These are phyloP conservation scores for Trematomus loennbergii DNA, from an alignment of 2,113 vertebrate genomes.

Conservation along the genomic window DNA sequence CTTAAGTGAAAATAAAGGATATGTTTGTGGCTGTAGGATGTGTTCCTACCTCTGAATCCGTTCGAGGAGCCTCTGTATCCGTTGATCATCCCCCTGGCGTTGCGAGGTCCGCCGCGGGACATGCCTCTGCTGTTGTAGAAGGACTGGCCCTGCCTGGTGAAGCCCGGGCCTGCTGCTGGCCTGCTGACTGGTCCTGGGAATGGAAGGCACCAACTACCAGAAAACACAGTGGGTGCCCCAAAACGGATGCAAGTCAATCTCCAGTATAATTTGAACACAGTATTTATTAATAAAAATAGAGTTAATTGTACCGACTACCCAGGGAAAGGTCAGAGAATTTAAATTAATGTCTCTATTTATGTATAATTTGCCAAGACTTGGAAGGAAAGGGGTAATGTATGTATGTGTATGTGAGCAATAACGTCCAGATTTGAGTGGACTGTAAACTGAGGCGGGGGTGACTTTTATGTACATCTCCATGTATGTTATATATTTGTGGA, in stretches of 20 bases:
- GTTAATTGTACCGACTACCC: too few relatives aligned
- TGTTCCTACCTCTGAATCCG: constrained; percentile 90
- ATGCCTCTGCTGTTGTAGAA: constrained; percentile 96
- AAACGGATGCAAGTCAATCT: constrained; percentile 7
- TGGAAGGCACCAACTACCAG: constrained; percentile 95
- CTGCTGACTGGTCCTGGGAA: constrained; percentile 91
- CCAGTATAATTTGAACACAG: not conserved
- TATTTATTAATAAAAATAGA: not conserved
- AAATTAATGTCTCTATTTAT: too few relatives aligned
- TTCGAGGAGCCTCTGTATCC: constrained; percentile 96
- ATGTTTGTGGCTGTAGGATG: not conserved
- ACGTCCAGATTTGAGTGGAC: too few relatives aligned
- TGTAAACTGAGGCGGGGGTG: too few relatives aligned
- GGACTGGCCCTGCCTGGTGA: constrained; percentile 90
- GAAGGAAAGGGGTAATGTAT: too few relatives aligned
- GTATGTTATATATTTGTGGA: too few relatives aligned
- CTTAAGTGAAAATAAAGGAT: not conserved
- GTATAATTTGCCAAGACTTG: too few relatives aligned
- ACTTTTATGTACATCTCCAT: too few relatives aligned
- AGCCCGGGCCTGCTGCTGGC: constrained; percentile 91
- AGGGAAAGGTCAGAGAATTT: too few relatives aligned
- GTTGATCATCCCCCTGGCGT: constrained; percentile 93
- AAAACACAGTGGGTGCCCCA: not conserved
- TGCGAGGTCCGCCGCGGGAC: constrained; percentile 92
- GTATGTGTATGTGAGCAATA: too few relatives aligned